Evolutionary conservation across 2,888 invertebrate genomes (phyloP), one percentile per base, ranked within the genome.

Genomic region (Gymnocheta viridis): DNA sequence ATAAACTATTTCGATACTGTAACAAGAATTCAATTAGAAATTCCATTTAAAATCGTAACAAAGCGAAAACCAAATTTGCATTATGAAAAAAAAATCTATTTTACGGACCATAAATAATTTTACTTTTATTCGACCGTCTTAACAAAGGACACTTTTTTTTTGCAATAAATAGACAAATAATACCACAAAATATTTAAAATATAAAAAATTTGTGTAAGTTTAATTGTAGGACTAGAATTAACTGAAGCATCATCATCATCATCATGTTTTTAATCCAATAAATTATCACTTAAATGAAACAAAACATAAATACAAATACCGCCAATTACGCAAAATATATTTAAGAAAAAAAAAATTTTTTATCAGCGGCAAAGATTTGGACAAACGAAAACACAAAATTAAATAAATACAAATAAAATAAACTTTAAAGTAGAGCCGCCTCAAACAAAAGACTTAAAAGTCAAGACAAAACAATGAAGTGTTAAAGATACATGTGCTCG

Each of bases 311-410:
- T 51, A 7, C 72, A 84, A 81, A 84, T 73, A 84, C 83, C 82
- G 85, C 78, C 86, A 86, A 86, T 86, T 86, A 86, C 82, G 84
- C 84, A 84, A 86, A 86, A 76, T 58, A 49, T 67, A 67, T 27
- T 29, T 54, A 35, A 60, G 12, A 19, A 24, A 35, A 32, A 69
- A 49, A 76, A 77, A 69, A n/a, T 44, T 9, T 81, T 78, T 82
- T 84, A 84, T 84, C 84, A 84, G 84, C 84, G 82, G 84, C 82
- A 81, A 78, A 84, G 84, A 84, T 84, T 84, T 67, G 81, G 77
- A 82, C 77, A 84, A 78, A 69, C 38, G 56, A 81, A 80, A 60
- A 64, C 7, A 72, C 49, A 44, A 67, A 77, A 78, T 58, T 44
- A 32, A 54, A 72, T 24, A 58, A 56, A 56, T 41, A 70, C 62